Conservation (phyloP, 2,888 invertebrate genomes). For the Volucella zonaria region DNA sequence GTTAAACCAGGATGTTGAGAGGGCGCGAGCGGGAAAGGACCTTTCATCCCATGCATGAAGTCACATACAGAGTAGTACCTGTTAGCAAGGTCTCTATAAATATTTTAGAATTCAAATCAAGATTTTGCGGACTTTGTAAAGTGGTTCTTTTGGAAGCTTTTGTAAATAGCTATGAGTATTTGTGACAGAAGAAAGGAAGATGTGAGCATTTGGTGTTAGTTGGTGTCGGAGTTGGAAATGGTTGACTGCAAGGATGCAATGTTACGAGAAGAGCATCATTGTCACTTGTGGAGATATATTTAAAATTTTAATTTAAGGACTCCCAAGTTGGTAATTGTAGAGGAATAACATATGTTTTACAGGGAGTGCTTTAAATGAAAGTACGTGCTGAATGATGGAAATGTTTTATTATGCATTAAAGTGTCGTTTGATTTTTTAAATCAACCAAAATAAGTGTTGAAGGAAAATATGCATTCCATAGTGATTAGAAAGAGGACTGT, state of each 20-base stretch:
- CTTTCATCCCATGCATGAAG: conserved; percentile 55
- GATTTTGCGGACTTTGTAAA: conserved; percentile 76
- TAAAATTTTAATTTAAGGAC: conserved; percentile 57
- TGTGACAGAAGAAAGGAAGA: conserved; percentile 59
- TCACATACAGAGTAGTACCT: conserved; percentile 55
- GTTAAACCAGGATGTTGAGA: conserved; percentile 1
- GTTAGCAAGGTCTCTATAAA: conserved; percentile 78
- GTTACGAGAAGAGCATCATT: conserved; percentile 28
- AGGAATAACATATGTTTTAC: conserved; percentile 8
- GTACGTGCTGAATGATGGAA: not conserved
- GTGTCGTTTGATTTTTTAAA: not conserved
- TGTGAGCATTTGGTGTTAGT: conserved; percentile 70
- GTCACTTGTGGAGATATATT: conserved; percentile 47
- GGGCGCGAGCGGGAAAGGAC: conserved; percentile 38
- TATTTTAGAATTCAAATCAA: conserved; percentile 82
- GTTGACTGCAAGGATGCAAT: conserved; percentile 26
- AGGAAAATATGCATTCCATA: too few species aligned
- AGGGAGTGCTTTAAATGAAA: not conserved
- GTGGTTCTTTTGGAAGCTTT: conserved; percentile 24
- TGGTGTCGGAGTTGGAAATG: conserved; percentile 42
- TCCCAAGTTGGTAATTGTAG: conserved; percentile 25
- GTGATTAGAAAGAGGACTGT: too few species aligned
- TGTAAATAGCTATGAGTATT: conserved; percentile 50
- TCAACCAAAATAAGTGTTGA: too few species aligned
- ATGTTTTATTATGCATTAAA: not conserved